Conservation (phyloP, 2,888 invertebrate genomes). For the Steinernema scapterisci region DNA sequence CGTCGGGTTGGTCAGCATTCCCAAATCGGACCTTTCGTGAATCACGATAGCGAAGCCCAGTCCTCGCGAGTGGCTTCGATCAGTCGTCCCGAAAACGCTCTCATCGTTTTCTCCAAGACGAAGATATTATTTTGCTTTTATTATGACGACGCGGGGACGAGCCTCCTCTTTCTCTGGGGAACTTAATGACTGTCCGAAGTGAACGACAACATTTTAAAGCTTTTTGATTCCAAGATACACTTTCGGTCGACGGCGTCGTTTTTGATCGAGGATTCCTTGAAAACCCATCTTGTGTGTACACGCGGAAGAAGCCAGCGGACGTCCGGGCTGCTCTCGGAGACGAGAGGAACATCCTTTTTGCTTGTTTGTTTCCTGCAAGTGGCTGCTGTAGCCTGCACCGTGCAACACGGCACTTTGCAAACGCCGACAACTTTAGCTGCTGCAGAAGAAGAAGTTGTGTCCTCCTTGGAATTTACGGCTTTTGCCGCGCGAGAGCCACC, state of each 20-base stretch:
- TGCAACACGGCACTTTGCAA: conserved; percentile 11
- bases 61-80: background rate
- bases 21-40: background rate
- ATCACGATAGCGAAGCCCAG: background rate
- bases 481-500: background rate
- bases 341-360: background rate
- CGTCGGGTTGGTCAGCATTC: background rate
- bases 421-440: background rate
- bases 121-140: conserved; percentile 10
- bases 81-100: background rate
- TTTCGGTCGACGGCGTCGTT: background rate
- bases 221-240: background rate
- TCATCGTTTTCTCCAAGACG: background rate
- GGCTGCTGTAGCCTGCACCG: background rate
- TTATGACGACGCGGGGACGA: conserved; percentile 1
- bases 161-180: background rate
- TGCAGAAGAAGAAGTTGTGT: conserved; percentile 6
- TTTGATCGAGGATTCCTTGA: background rate
- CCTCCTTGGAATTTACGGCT: background rate
- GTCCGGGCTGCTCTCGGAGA: background rate
- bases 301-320: background rate
- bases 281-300: background rate
- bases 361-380: conserved; percentile 1
- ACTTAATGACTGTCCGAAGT: conserved; percentile 1
- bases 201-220: conserved; percentile 1